Base-by-base conservation (phyloP, 2,888 invertebrate species). In the Agrotis puta region DNA sequence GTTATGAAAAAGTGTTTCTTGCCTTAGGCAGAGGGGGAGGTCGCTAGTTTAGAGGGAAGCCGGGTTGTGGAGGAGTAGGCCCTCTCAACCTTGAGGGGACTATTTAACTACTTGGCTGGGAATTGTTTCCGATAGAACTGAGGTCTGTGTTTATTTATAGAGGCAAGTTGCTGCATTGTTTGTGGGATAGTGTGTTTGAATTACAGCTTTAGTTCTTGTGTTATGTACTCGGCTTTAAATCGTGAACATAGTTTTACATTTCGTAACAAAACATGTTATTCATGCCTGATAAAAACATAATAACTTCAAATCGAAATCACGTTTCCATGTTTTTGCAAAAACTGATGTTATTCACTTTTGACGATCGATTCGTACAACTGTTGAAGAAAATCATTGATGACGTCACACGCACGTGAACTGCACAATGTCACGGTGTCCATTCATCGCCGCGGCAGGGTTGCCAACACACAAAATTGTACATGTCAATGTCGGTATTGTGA, bases 371-470 rank as follows among this genome's bases (percentile, higher is more conserved):
- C 50, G 79, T 69, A 76, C 63, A 65, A 70, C 63, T 71, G 76
- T 56, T 64, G 74, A 79, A 86, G 74, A 78, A 79, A 77, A 79
- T 79, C 77, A 78, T 77, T 79, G 53, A 58, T 81, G 74, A 86
- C 85, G 83, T 85, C 83, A 82, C 81, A 70, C 48, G 70, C 85
- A 82, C 85, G 84, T 77, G 84, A 79, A 64, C 70, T 61, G 71
- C 77, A 74, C 92, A 92, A 92, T 92, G 92, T 92, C 93, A 92
- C 86, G 89, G 89, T 81, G 84, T 85, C 85, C 88, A 89, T 92
- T 92, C 89, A 90, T 85, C 70, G 86, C 74, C 81, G 77, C 51
- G 71, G 9, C 83, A 85, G 85, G 82, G 82, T 56, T 81, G 75
- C 70, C 75, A 70, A 68, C 57, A 24, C 24, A 58, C 22, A 57